phyloP scores from a whole-genome alignment of 2,888 invertebrate genomes.

The Magallana nippona region DNA sequence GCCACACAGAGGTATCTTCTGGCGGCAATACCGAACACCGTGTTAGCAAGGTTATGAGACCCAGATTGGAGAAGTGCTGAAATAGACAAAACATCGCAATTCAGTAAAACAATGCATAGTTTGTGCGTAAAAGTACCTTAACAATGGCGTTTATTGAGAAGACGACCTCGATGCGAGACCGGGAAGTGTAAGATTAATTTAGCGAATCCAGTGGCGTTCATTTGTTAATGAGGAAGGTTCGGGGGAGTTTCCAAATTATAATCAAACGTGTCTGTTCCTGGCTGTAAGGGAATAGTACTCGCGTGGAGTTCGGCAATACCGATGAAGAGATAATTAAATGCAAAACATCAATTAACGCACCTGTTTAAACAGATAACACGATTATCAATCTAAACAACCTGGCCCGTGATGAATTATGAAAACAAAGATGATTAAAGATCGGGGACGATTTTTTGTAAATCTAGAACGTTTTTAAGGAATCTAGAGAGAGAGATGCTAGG shows the following conservation, averaged over 20 bases:
- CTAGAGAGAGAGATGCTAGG: too few species aligned
- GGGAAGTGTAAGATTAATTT: too few species aligned
- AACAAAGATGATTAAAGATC: slow-evolving; percentile 28
- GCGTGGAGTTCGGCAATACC: neutral
- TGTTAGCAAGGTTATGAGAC: slow-evolving; percentile 13
- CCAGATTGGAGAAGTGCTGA: slow-evolving; percentile 13
- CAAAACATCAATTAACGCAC: neutral
- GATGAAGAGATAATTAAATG: slow-evolving; percentile 26
- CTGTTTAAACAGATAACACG: slow-evolving; percentile 15
- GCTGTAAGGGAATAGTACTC: neutral
- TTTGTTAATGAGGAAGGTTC: too few species aligned
- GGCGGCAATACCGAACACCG: slow-evolving; percentile 37
- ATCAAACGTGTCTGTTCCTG: too few species aligned
- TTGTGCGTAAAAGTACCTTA: neutral
- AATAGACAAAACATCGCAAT: slow-evolving; percentile 12
- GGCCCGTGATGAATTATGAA: slow-evolving; percentile 23
- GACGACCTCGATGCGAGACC: too few species aligned
- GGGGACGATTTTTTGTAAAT: neutral
- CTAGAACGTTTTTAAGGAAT: too few species aligned
- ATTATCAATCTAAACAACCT: slow-evolving; percentile 24
- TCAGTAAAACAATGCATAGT: neutral
- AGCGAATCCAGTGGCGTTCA: too few species aligned
- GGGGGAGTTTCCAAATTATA: too few species aligned
- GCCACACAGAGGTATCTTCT: slow-evolving; percentile 36
- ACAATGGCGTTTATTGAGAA: too few species aligned